Percentiles rank a stretch among this genome's conserved stretches.
These are phyloP conservation scores for Lordiphosa fenestrarum DNA, from an alignment of 2,888 invertebrate genomes.

Conservation along the genomic window DNA sequence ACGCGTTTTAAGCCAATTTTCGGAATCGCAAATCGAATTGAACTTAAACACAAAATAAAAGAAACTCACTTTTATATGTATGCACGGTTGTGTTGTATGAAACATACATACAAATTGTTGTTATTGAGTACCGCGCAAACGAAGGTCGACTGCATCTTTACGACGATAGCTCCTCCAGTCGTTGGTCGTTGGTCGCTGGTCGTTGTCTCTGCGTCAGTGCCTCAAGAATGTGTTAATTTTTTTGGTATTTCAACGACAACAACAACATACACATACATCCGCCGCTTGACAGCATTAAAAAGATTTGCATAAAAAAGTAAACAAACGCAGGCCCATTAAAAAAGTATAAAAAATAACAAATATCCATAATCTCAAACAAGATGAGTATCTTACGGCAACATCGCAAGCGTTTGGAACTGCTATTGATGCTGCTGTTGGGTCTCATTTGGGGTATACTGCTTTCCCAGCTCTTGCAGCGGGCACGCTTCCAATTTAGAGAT, in stretches of 20 bases:
- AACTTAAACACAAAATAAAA: constrained; percentile 17
- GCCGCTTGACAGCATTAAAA: constrained; percentile 21
- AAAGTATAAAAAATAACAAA: constrained; percentile 1
- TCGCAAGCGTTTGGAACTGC: constrained; percentile 43
- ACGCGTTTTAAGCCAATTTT: constrained; percentile 24
- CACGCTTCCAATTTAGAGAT: constrained; percentile 15
- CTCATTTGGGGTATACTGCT: constrained; percentile 66
- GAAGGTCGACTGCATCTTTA: constrained; percentile 70
- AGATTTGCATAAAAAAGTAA: constrained; percentile 61
- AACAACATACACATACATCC: constrained; percentile 13
- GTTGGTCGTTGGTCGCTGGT: constrained; percentile 6
- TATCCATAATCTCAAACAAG: constrained; percentile 8
- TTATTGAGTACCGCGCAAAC: constrained; percentile 18
- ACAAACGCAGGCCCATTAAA: constrained; percentile 33
- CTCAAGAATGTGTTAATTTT: constrained; percentile 63
- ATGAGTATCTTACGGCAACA: constrained; percentile 33
- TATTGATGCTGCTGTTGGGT: constrained; percentile 64
- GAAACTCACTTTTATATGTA: background rate
- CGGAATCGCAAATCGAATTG: constrained; percentile 49
- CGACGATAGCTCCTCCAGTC: constrained; percentile 10
- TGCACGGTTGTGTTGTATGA: background rate
- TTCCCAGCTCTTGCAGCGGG: constrained; percentile 59
- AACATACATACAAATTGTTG: constrained; percentile 8
- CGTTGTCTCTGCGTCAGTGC: constrained; percentile 47
- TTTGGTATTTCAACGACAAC: constrained; percentile 40